Percentiles rank a stretch among this genome's conserved stretches.
Conservation (phyloP, 2,113 vertebrate genomes). For the Crotalus viridis region DNA sequence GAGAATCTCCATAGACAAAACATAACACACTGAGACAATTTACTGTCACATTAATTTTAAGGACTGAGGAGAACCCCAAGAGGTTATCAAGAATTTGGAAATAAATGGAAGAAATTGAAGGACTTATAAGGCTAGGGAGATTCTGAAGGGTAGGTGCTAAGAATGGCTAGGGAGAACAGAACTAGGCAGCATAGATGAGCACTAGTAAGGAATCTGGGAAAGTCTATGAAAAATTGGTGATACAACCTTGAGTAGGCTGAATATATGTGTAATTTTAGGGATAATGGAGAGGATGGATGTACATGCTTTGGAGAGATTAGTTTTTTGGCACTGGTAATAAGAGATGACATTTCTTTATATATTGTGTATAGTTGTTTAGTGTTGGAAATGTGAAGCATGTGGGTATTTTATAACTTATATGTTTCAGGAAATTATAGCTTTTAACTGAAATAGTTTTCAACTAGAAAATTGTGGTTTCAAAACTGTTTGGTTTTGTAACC, state of each 20-base stretch:
- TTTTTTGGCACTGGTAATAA: neutral
- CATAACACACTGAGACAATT: neutral
- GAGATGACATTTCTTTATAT: neutral
- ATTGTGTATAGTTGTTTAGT: neutral
- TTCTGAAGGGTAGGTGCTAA: neutral
- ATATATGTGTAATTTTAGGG: neutral
- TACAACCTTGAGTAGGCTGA: neutral
- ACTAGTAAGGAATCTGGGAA: neutral
- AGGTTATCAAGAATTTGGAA: neutral
- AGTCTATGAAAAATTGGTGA: neutral
- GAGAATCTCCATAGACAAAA: neutral
- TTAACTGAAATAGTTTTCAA: neutral
- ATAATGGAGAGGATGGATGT: neutral
- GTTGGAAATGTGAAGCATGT: neutral
- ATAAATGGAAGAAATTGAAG: neutral
- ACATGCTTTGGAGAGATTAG: neutral
- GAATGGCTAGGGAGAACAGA: neutral
- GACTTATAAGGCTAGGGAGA: neutral
- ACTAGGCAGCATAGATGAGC: neutral
- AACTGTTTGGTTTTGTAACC: neutral
- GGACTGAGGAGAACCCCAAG: neutral
- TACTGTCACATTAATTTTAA: neutral
- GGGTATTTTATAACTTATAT: neutral
- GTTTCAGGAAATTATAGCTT: neutral
- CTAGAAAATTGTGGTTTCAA: neutral